A percentile compares a stretch with the other conserved stretches of the same genome.
phyloP scores from a whole-genome alignment of 1,140 invertebrate genomes.

The Eupeodes corollae region DNA sequence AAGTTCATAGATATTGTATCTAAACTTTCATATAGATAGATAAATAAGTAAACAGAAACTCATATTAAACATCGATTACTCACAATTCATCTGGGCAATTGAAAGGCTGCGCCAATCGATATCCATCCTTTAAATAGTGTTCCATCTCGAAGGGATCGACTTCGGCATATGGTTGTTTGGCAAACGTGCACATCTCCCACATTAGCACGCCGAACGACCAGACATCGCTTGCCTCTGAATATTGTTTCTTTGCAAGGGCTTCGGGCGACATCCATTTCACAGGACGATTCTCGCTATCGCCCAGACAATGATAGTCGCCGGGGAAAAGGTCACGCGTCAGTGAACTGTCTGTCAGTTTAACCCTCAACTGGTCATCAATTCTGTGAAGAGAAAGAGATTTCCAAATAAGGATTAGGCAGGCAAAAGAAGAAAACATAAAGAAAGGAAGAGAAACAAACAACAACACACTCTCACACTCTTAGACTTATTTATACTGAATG shows the following conservation, averaged over 20 bases:
- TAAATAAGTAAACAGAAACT: too few species aligned
- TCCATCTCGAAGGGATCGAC: constrained; percentile 75
- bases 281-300: constrained; percentile 89
- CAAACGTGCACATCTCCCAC: constrained; percentile 90
- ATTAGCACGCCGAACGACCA: constrained; percentile 91
- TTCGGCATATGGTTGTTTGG: constrained; percentile 73
- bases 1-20: too few species aligned
- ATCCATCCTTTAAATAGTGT: constrained; percentile 81
- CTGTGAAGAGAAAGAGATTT: constrained; percentile 17
- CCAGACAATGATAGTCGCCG: constrained; percentile 86
- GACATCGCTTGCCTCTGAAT: constrained; percentile 78
- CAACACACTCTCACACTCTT: too few species aligned
- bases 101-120: constrained; percentile 81
- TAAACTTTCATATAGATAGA: too few species aligned
- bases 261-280: constrained; percentile 93
- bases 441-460: not conserved
- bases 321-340: constrained; percentile 86
- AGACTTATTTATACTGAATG: constrained; percentile 3
- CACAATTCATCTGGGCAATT: constrained; percentile 94
- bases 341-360: constrained; percentile 88
- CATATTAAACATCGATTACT: constrained; percentile 34
- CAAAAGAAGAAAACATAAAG: not conserved
- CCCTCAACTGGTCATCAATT: constrained; percentile 74
- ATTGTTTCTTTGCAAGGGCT: constrained; percentile 68
- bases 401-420: not conserved